Evolutionary conservation across 1,140 invertebrate genomes (phyloP), one percentile per base, ranked within the genome.

Genomic region (Lysiphlebus fabarum): DNA sequence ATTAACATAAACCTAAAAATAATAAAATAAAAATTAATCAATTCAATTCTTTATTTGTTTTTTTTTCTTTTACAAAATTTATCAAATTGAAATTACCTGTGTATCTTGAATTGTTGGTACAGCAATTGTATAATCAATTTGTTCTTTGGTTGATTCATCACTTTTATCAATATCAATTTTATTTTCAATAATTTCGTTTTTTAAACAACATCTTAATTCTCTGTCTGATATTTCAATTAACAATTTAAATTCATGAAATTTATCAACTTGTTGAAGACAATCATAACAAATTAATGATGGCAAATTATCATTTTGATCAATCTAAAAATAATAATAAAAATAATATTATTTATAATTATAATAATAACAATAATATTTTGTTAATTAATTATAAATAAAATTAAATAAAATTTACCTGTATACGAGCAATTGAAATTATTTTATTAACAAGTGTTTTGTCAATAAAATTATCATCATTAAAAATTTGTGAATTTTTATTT

Each of bases 221-320:
- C 60, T 62, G 62, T 72, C 70, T 1, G 70, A 72, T n/a, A 70
- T 63, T 47, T 70, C 61, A 42, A 70, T 63, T 12, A 69, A 50
- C 5, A 65, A 53, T 64, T 65, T 58, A 59, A 72, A 72, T 10
- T 68, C 65, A 53, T 67, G 61, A 47, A 65, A 72, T 50, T 67
- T 58, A 45, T 70, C 64, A 12, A 72, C 64, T 60, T 65, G 61
- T 4, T 63, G 53, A 42, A 56, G 61, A 58, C 70, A 72, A 0
- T 12, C 37, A 0, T 63, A 43, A 58, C 70, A 72, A 55, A 72
- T 67, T 12, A 57, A 63, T 49, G 57, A 53, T 11, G 70, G 70
- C 11, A 72, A 53, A 12, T 62, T 61, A 54, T 72, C 70, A 7
- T 62, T 57, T 11, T 59, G 62, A 7, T 53, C 37, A 5, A 72